Evolutionary conservation across 2,797 vertebrate species (phyloP), one percentile per base, ranked within the genome.

Genomic region (Thalassophryne amazonica): DNA sequence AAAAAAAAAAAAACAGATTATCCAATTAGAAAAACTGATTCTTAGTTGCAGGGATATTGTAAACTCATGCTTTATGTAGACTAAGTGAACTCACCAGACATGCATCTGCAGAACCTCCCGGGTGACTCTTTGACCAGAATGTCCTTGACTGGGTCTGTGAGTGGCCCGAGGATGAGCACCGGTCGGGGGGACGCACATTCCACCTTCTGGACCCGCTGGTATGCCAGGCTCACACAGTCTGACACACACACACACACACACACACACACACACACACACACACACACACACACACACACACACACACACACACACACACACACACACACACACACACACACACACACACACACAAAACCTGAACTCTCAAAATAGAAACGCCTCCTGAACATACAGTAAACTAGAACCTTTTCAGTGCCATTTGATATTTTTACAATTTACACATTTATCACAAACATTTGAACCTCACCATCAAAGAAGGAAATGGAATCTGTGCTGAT

Each of bases 101-200:
- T 88, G 77, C 97, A 99, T 83, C 94, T 92, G 88, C 94, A 96
- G 89, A 98, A 99, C 81, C 96, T 98, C 60, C 93, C 91, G 0
- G 96, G 95, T 2, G 93, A 94, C 79, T 99, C 96, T 48, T 96
- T 96, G 42, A 98, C 92, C 73, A 99, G 81, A 94, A 98, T 99
- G 74, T 99, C 97, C 83, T 98, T 99, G 66, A 97, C 92, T 12
- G 96, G 90, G 42, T 99, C 97, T 49, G 94, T 91, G 57, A 99
- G 89, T 1, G 97, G 96, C 17, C 97, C 97, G 2, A 99, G 88
- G 71, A 99, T 84, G 50, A 99, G 92, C 4, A 98, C 94, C 0
- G 97, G 96, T 49, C 96, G 89, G 3, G 94, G 94, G 38, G 94
- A 91, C 0, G 91, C 86, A 60, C 95, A 97, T 52, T 98, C 94